Base-by-base conservation (phyloP, 1,140 invertebrate genomes). In the Panagrolaimus sp. region DNA sequence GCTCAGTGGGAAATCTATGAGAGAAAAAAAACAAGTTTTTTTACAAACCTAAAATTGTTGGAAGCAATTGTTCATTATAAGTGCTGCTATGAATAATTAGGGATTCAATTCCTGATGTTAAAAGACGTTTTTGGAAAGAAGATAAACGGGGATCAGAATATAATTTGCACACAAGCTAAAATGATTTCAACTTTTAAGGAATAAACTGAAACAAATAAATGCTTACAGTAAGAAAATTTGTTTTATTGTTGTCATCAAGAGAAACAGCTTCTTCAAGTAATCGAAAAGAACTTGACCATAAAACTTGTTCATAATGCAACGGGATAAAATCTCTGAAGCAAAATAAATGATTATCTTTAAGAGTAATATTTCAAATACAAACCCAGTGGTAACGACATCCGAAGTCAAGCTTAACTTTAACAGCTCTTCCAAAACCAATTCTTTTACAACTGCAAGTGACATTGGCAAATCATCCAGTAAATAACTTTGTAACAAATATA, bases 21-120 rank as follows among this genome's bases (percentile, higher is more conserved):
- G 21, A 21, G 12, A 28, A 26, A 21, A 12, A 28, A 26, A 58
- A 58, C 52, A 28, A 6, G 21, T 58, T 21, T 28, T 21, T 28
- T 21, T 21, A 58, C 52, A 26, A 26, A 58, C 52, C 52, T 14
- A 58, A 24, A 58, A 58, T 58, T 14, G 52, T 58, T 58, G 52
- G 52, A 12, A 58, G 52, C 17, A 58, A 58, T 58, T 58, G 52
- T 4, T 21, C 52, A 28, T 58, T 58, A n/a, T 58, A 58, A 58
- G 52, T 58, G 52, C 28, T 58, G 52, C 52, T 58, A 28, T 58
- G 52, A 58, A 58, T 28, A 58, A 58, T 58, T 21, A 58, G 52
- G 21, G 52, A 58, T 28, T 58, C 52, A 58, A 58, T 58, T 28
- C 52, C 52, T 21, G 21, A 26, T 58, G 52, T 58, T 28, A 58